These are phyloP conservation scores for Lasioglossum morio DNA, from an alignment of 2,888 invertebrate genomes.

Conservation along the genomic window DNA sequence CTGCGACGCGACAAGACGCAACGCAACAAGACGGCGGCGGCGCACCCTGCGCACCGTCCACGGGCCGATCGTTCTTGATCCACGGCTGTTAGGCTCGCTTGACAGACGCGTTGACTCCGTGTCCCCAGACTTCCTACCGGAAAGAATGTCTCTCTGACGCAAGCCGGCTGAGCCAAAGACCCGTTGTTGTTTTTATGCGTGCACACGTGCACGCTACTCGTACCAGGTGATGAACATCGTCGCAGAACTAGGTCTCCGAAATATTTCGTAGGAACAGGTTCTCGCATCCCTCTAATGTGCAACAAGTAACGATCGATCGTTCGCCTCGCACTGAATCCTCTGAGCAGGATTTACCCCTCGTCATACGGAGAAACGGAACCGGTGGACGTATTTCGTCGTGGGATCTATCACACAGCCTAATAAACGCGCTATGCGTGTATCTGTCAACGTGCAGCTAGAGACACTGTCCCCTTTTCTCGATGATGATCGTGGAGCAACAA, in stretches of 20 bases:
- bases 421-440: conserved; percentile 23
- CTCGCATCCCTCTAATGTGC: neutral
- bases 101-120: conserved; percentile 61
- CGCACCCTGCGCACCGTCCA: neutral
- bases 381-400: neutral
- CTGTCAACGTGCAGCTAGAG: conserved; percentile 11
- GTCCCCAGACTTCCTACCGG: conserved; percentile 57
- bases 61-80: conserved; percentile 50
- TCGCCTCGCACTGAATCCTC: neutral
- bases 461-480: neutral
- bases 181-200: conserved; percentile 37
- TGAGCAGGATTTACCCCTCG: neutral
- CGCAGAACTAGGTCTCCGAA: neutral
- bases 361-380: neutral
- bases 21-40: neutral
- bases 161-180: conserved; percentile 66
- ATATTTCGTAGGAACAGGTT: neutral
- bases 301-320: neutral
- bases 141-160: conserved; percentile 56
- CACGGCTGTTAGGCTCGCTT: conserved; percentile 44
- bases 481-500: neutral
- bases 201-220: neutral
- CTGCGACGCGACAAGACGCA: neutral
- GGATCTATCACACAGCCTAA: neutral
- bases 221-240: neutral